Base-by-base conservation (phyloP, 1,140 invertebrate species). In the Lasioglossum albipes region DNA sequence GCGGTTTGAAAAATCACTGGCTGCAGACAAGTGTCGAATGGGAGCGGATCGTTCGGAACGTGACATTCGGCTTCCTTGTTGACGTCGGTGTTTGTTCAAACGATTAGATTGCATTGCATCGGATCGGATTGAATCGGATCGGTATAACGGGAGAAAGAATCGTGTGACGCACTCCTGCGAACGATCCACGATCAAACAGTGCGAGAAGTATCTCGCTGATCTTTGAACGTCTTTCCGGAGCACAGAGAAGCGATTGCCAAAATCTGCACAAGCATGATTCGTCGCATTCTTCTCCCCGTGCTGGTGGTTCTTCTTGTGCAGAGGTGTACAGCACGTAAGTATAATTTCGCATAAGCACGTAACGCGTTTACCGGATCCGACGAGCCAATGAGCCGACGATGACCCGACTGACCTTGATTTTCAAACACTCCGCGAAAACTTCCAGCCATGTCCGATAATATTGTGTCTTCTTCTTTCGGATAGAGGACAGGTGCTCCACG, bases 401-500 rank as follows among this genome's bases (percentile, higher is more conserved):
- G 5, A 36, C 2, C 36, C 36, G 36, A 36, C 36, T 1, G 36
- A 36, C 36, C 3, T 36, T 2, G 36, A 5, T 36, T 36, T 36
- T 3, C 36, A 36, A 36, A 36, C 2, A 36, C 36, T 4, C 36
- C 36, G 36, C 5, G 36, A 36, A 5, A 36, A 36, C 36, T 36
- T 27, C 27, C 27, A 27, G 27, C 27, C 2, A 36, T 5, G 36
- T 36, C 36, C 36, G 36, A 36, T 36, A 36, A 36, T 20, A 18
- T 54, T 1, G 18, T 7, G 18, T 18, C 4, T 2, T 0, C 45
- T 18, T 80, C 75, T 31, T 20, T 41, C 31, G 72, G 61, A 27
- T 42, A 87, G 90, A 90, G 20, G 82, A 71, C 12, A 3, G 0
- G 9, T 93, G 92, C 54, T 41, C n/a, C 45, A 89, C 84, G 0